A percentile compares a stretch with the other conserved stretches of the same genome.
Conservation (phyloP, 2,113 vertebrate genomes). For the Macquaria australasica region DNA sequence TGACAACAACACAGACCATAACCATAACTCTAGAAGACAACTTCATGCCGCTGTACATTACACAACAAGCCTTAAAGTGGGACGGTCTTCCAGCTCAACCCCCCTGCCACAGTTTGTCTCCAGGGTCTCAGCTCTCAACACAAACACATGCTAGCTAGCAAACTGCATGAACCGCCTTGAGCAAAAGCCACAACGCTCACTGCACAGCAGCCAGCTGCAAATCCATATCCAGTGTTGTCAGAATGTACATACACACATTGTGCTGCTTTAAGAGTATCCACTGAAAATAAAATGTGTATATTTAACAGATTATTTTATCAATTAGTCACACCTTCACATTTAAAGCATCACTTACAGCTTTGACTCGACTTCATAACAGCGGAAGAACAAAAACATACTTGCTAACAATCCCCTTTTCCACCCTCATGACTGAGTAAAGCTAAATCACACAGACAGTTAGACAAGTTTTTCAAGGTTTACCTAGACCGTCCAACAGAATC, state of each 20-base stretch:
- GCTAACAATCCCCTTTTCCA: neutral
- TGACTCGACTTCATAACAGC: neutral
- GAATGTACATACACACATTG: neutral
- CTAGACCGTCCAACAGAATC: constrained; percentile 18
- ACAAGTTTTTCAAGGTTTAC: constrained; percentile 24
- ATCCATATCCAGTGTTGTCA: constrained; percentile 6
- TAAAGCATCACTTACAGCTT: neutral
- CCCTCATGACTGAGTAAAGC: neutral
- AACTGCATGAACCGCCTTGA: constrained; percentile 41
- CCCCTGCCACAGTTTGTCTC: constrained; percentile 42
- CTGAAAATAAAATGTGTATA: constrained; percentile 7
- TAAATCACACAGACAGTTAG: neutral
- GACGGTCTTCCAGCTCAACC: constrained; percentile 26
- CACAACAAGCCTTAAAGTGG: constrained; percentile 39
- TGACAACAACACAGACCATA: constrained; percentile 24
- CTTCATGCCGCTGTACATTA: neutral
- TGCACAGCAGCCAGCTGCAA: constrained; percentile 25
- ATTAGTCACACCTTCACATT: neutral
- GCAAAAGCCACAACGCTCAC: constrained; percentile 51
- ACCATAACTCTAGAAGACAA: constrained; percentile 3
- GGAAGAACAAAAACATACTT: constrained; percentile 5
- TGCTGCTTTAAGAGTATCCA: neutral
- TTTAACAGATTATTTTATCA: neutral
- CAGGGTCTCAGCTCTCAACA: constrained; percentile 41
- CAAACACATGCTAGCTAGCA: constrained; percentile 57